Evolutionary conservation across 2,113 vertebrate species (phyloP).

Genomic region (pig (Sus scrofa)): T2T-Sscrofa CM000820.6:133700501-133701000

Average conservation of each 20-base stretch:
- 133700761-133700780: background rate
- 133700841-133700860: no score
- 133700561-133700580: background rate
- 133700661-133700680: background rate
- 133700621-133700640: background rate
- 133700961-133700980: background rate
- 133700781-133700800: background rate
- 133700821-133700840: fast-evolving
- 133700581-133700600: conserved; percentile 21
- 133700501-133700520: background rate
- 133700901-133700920: background rate
- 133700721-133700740: background rate
- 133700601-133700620: conserved; percentile 44
- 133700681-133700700: conserved; percentile 14
- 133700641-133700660: background rate
- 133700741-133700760: background rate
- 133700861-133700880: background rate
- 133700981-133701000: background rate
- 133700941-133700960: background rate
- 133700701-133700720: background rate
- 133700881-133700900: background rate
- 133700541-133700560: background rate
- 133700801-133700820: background rate
- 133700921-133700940: background rate
- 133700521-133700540: fast-evolving